Evolutionary conservation across 2,797 vertebrate genomes (phyloP), one percentile per base, ranked within the genome.

Genomic region (Alauda arvensis): DNA sequence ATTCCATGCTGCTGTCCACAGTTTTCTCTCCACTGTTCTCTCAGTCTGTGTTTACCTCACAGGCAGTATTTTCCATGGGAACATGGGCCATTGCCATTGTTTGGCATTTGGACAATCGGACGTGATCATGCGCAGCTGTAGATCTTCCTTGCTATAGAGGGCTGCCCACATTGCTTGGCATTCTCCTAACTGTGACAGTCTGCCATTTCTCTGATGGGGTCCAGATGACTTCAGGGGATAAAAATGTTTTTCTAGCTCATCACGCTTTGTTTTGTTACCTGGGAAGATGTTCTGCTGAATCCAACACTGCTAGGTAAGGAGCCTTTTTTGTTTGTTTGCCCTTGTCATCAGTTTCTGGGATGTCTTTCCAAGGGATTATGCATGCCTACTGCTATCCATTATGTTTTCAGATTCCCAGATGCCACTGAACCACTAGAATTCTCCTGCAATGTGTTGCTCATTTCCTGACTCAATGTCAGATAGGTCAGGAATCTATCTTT

Each of bases 361-460:
- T 81, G 89, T 40, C 74, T 87, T 95, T 94, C 85, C 92, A 85
- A 79, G 52, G 60, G 40, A 93, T 89, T 93, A 87, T 87, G 82
- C 61, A 81, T 67, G 49, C 90, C 90, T 90, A 90, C 83, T 93
- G 93, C 21, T 91, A 87, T 26, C 63, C 87, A 67, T 91, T 91
- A 92, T 90, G 74, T 90, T 92, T 92, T 88, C 87, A 72, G 82
- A 87, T 83, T 87, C 87, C 63, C 92, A 91, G 84, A 90, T 87
- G 92, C 45, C 60, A 87, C 60, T 75, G 84, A 93, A 87, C 60
- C 77, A 87, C 77, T 53, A 88, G 77, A 91, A 75, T 59, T 80
- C 69, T 84, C 71, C 59, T 85, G 42, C 63, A 88, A 81, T 66
- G n/a, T 85, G 55, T 69, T 87, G 67, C 15, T 89, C 23, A 60